Conservation (phyloP, 2,113 vertebrate genomes). For the Regulus satrapa region DNA sequence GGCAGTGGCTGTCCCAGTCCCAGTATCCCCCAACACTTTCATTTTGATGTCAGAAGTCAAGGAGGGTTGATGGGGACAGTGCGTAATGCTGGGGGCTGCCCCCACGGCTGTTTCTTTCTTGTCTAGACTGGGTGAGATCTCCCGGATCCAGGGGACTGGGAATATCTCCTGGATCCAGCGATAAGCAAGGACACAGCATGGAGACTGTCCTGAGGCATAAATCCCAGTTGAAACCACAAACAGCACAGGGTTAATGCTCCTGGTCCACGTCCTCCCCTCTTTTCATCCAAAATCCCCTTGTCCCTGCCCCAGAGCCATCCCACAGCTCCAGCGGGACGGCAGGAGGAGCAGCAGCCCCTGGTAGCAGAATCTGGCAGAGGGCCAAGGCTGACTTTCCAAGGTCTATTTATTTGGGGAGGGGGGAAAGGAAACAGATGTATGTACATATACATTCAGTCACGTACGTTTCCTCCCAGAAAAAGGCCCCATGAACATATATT, state of each 20-base stretch:
- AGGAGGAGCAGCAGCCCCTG: neutral
- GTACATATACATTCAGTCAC: slow-evolving; percentile 39
- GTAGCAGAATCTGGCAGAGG: rapidly evolving
- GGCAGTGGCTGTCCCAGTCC: neutral
- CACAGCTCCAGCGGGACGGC: rapidly evolving
- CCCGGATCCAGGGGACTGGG: neutral
- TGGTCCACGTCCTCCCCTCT: rapidly evolving
- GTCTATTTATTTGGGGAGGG: slow-evolving; percentile 32
- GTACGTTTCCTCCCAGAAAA: neutral
- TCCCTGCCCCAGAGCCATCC: neutral
- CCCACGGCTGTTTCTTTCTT: neutral
- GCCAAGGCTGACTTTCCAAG: neutral
- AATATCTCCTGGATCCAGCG: neutral
- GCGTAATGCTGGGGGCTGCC: neutral
- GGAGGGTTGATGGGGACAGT: neutral
- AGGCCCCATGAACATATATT: slow-evolving; percentile 1
- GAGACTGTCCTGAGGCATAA: neutral
- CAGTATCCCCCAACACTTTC: rapidly evolving
- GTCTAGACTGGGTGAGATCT: neutral
- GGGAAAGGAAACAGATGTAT: neutral
- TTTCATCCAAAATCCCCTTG: neutral
- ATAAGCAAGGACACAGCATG: rapidly evolving
- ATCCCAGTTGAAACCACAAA: rapidly evolving
- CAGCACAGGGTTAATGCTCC: rapidly evolving
- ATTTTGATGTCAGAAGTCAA: rapidly evolving